Conservation (phyloP, 2,113 vertebrate genomes). For the Melanerpes formicivorus region DNA sequence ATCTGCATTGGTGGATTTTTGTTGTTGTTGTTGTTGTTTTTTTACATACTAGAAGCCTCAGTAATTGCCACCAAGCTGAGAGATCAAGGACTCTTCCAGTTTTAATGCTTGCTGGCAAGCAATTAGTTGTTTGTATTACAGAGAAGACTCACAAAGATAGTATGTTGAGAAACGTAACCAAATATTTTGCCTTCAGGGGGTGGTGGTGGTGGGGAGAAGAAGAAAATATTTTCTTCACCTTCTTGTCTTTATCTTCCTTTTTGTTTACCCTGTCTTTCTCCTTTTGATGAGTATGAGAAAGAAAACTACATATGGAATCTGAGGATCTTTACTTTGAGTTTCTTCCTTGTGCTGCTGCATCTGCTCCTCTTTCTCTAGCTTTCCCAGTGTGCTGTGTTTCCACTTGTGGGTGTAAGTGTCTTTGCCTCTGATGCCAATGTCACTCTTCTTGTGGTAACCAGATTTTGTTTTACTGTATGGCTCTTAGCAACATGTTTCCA, state of each 20-base stretch:
- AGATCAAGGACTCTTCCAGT: constrained; percentile 47
- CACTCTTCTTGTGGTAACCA: constrained; percentile 62
- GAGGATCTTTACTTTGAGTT: constrained; percentile 22
- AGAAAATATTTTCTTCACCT: constrained; percentile 50
- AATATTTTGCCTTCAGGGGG: constrained; percentile 2
- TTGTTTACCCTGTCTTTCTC: constrained; percentile 13
- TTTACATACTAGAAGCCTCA: background rate
- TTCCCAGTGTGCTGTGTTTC: background rate
- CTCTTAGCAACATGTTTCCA: constrained; percentile 74
- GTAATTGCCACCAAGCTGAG: constrained; percentile 25
- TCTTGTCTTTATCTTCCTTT: constrained; percentile 15
- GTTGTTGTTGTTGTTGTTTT: background rate
- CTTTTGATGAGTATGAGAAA: constrained; percentile 43
- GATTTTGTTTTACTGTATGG: constrained; percentile 75
- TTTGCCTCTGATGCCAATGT: constrained; percentile 64
- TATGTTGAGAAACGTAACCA: constrained; percentile 2
- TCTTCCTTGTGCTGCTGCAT: constrained; percentile 58
- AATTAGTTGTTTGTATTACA: constrained; percentile 53
- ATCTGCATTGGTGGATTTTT: background rate
- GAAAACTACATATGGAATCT: constrained; percentile 28
- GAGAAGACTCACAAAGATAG: constrained; percentile 20
- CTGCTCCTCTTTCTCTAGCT: constrained; percentile 59
- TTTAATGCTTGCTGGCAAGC: background rate
- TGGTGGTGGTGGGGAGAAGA: background rate
- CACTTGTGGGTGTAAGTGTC: constrained; percentile 49